Evolutionary conservation across 2,888 invertebrate genomes (phyloP), one percentile per base, ranked within the genome.

Genomic region (Lucinisca nassula): DNA sequence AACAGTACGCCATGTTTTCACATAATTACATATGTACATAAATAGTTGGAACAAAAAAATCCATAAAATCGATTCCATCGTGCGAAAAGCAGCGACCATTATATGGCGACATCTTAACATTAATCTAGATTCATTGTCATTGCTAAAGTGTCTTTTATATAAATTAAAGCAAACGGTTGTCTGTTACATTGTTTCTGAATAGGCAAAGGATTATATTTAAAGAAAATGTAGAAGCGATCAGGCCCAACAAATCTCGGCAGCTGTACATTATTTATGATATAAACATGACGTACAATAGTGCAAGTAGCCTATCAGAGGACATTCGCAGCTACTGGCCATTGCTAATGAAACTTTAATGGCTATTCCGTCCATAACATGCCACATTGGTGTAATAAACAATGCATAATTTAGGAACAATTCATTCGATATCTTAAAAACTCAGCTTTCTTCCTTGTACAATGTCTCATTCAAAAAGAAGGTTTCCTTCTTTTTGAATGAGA

Each of bases 21-120:
- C 30, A 61, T 61, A 61, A 61, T 61, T 61, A 61, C 61, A 61
- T 61, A 61, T 61, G 61, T 61, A 61, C 61, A 61, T 61, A 61
- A 61, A 61, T 30, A 61, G 27, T 30, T 30, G 61, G 24, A 10
- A 61, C 24, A 4, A 30, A 61, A 61, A 61, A 61, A 61, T 61
- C 61, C 21, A 61, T 61, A 61, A 61, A 61, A 61, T 61, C 61
- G 61, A 61, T 61, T 27, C 14, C 8, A 21, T n/a, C 14, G 51
- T 51, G 51, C 51, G 10, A 51, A 51, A 51, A 51, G 51, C 21
- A 51, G 51, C 10, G 4, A 21, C 51, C 51, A 21, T 21, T 51
- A 17, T 21, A 51, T 51, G 51, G 51, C 51, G 51, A 51, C 51
- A 51, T 51, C 51, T 51, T 51, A 4, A 14, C 51, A n/a, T 10